Conservation (phyloP, 2,797 vertebrate genomes). For the Galagoides demidoff region DNA sequence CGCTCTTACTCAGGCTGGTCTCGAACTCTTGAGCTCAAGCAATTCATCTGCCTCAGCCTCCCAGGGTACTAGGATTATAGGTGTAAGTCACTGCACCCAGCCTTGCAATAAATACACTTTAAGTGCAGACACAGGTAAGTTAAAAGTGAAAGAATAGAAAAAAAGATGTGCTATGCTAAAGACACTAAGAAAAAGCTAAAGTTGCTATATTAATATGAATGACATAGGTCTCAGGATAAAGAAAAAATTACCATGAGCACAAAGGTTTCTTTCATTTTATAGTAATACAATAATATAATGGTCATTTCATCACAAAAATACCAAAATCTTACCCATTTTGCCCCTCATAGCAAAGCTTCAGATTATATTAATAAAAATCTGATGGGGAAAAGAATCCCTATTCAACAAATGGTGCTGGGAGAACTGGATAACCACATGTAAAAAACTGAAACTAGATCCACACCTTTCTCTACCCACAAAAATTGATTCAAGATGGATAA, state of each 20-base stretch:
- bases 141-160: background rate
- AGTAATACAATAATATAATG: background rate
- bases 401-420: no score
- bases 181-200: background rate
- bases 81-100: no score
- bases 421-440: no score
- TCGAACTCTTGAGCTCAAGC: no score
- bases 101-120: background rate
- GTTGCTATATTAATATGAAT: background rate
- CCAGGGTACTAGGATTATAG: no score
- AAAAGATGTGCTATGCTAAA: background rate
- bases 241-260: background rate
- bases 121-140: background rate
- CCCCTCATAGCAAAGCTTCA: background rate
- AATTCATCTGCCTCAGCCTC: no score
- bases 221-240: background rate
- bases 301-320: background rate
- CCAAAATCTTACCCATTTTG: background rate
- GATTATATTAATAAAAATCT: background rate
- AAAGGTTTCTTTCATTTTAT: background rate
- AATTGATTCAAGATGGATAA: no score
- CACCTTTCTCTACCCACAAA: no score
- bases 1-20: no score
- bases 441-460: no score
- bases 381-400: no score